Evolutionary conservation across 1,140 invertebrate genomes (phyloP).

Genomic region (Drosophila sechellia): DNA sequence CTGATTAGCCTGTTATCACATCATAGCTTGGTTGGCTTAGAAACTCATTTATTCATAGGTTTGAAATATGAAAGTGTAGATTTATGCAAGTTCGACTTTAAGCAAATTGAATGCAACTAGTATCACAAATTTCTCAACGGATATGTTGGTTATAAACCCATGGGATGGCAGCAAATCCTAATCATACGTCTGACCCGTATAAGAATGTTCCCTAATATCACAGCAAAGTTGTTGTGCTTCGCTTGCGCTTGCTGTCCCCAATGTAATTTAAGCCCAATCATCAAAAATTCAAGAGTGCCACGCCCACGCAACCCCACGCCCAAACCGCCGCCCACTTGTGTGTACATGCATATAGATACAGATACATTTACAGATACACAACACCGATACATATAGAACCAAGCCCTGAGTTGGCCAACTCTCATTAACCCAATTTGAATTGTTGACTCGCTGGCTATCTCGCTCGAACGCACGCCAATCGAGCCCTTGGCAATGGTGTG

Average conservation of each 20-base stretch:
- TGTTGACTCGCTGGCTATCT: constrained; percentile 20
- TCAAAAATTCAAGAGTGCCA: constrained; percentile 32
- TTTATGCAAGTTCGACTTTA: not conserved
- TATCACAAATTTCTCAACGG: not conserved
- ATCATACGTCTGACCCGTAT: not conserved
- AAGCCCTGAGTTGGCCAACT: constrained; percentile 35
- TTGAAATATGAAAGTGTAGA: not conserved
- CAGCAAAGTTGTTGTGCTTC: not conserved
- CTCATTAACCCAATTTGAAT: constrained; percentile 69
- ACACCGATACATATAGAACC: constrained; percentile 11
- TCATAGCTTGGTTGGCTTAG: too few species aligned
- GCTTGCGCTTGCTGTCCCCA: constrained; percentile 11
- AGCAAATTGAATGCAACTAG: not conserved
- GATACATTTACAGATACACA: not conserved
- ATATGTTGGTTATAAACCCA: not conserved
- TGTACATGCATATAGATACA: not conserved
- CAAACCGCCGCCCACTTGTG: not conserved
- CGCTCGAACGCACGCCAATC: constrained; percentile 19
- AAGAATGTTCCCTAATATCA: constrained; percentile 1
- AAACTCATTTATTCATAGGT: too few species aligned
- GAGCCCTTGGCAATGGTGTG: constrained; percentile 30
- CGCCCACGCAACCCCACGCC: constrained; percentile 3
- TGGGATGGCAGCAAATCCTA: constrained; percentile 1
- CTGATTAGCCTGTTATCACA: constrained; percentile 12
- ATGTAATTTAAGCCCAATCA: constrained; percentile 49